Evolutionary conservation across 1,140 invertebrate species (phyloP), one percentile per base, ranked within the genome.

Genomic region (Drepana arcuata): DNA sequence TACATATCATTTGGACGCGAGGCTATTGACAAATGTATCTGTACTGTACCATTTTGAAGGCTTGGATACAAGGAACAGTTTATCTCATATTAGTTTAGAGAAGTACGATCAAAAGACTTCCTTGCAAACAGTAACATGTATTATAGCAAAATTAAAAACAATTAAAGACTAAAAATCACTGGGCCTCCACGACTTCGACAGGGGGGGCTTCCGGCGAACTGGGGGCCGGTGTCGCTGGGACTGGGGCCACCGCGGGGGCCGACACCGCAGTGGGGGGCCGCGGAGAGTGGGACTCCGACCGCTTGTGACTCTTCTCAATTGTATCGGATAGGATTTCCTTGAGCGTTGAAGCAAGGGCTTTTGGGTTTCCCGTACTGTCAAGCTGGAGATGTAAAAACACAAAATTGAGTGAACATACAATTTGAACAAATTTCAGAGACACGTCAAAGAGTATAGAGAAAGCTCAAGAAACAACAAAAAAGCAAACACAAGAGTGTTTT

Each of bases 241-340:
- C 63, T 1, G 68, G 70, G 0, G 39, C 40, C 0, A 55, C 46
- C 2, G 42, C 38, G 0, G 49, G 57, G 1, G 61, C 51, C 6
- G 37, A 27, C 6, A 12, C 21, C 0, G 46, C 52, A 0, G 34
- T 9, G 18, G 18, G 18, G 6, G 24, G 6, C 2, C 24, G 6
- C 4, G 24, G 2, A 10, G 6, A 26, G 18, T 4, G 26, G 9
- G 45, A 38, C 6, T 37, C 46, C 3, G 37, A 11, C 18, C 37
- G 38, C 18, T 51, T 61, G 21, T 56, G 45, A 9, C 35, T 23
- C 33, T 60, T 64, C 32, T 72, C 64, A 13, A 79, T 62, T 2
- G 67, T 79, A 29, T 79, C 74, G 14, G 72, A 75, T 5, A 79
- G 48, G 11, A 79, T 74, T 27, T 79, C 71, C 24, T 68, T 68